Percentiles rank a stretch among this genome's conserved stretches.
phyloP scores from a whole-genome alignment of 2,797 vertebrate genomes.

The Pseudotriccus pelzelni region DNA sequence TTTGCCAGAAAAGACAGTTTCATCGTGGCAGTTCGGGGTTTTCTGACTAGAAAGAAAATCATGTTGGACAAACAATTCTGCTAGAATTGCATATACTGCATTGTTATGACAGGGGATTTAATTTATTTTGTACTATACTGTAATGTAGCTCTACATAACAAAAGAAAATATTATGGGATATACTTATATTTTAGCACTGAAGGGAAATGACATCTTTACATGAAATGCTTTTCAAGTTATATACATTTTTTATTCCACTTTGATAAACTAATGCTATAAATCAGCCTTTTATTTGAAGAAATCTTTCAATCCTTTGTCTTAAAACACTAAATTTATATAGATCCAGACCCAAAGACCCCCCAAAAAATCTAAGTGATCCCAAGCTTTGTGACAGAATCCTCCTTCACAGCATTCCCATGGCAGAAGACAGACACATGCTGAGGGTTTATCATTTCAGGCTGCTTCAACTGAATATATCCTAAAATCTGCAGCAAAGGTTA shows the following conservation, averaged over 20 bases:
- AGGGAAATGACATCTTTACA: conserved; percentile 18
- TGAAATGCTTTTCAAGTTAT: conserved; percentile 27
- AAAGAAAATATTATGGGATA: conserved; percentile 31
- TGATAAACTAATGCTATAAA: conserved; percentile 52
- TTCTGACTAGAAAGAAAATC: conserved; percentile 62
- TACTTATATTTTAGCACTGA: neutral
- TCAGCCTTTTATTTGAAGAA: conserved; percentile 7
- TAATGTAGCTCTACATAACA: conserved; percentile 15
- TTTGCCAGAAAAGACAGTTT: conserved; percentile 49
- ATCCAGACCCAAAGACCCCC: conserved; percentile 10
- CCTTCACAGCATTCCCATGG: neutral
- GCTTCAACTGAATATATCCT: neutral
- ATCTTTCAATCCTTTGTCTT: neutral
- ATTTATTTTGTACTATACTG: conserved; percentile 42
- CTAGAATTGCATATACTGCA: conserved; percentile 31
- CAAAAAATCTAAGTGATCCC: neutral
- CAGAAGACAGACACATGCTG: neutral
- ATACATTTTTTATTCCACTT: conserved; percentile 14
- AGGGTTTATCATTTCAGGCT: neutral
- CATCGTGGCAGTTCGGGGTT: neutral
- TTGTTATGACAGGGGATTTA: conserved; percentile 48
- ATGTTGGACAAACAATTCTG: conserved; percentile 42
- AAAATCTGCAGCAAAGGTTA: too few species aligned
- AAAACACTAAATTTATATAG: conserved; percentile 40
- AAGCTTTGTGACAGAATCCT: neutral